Base-by-base conservation (phyloP, 2,113 vertebrate genomes). In the Eleginops maclovinus region DNA sequence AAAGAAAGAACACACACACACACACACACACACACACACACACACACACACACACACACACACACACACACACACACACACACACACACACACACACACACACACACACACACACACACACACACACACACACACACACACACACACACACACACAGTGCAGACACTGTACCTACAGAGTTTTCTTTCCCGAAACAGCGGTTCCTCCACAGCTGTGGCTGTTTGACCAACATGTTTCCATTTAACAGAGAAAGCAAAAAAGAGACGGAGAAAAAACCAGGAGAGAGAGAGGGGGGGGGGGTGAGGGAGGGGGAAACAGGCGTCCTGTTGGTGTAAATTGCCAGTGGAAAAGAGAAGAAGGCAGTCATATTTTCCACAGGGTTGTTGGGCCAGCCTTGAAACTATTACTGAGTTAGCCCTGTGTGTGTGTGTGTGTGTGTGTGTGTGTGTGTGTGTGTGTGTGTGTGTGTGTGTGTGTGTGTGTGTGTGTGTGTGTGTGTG, bases 291-390 rank as follows among this genome's bases (percentile, higher is more conserved):
- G 19, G 14, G 14, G 26, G 14, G 6, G 4, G 59, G 26, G 54
- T 3, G 67, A 4, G 7, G 77, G 3, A 41, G 16, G 40, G 72
- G 79, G 82, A 68, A 77, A 68, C 66, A 84, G 85, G 85, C 83
- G 74, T 91, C 89, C 81, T 82, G 86, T 93, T 88, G 90, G 90
- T 91, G 91, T 93, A 87, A 93, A 91, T 89, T 92, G 86, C 89
- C 87, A 87, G 86, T 83, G 86, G 81, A 88, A 90, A 90, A 89
- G 86, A 82, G 85, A 79, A 88, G 87, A 31, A 31, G 28, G 78
- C 85, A 85, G 90, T 93, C 90, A 92, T 86, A 91, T 92, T 93
- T 92, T 93, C 90, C 90, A 92, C 82, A 82, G 70, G 73, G 84
- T 74, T 86, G 81, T 77, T 79, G 77, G 80, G 71, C 87, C 78